phyloP scores from a whole-genome alignment of 2,888 invertebrate species.

The Erannis defoliaria region DNA sequence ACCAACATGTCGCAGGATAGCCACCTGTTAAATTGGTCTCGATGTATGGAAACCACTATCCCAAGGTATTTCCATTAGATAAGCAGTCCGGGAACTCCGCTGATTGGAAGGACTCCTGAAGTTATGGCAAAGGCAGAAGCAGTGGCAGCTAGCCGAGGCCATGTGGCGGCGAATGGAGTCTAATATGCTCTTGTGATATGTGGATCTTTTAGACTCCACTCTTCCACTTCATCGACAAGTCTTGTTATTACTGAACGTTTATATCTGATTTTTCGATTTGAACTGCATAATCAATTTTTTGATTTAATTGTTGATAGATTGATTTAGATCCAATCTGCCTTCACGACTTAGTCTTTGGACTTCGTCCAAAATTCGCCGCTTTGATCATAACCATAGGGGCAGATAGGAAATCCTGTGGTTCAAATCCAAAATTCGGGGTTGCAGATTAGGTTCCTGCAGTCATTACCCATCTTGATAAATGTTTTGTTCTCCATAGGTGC shows the following conservation, averaged over 20 bases:
- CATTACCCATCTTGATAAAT: conserved; percentile 5
- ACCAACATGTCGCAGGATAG: too few relatives aligned
- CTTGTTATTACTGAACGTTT: background rate
- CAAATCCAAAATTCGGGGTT: background rate
- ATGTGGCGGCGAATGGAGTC: background rate
- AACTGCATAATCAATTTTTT: too few relatives aligned
- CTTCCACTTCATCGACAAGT: background rate
- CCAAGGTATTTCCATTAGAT: background rate
- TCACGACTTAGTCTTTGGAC: background rate
- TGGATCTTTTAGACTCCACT: background rate
- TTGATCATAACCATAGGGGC: too few relatives aligned
- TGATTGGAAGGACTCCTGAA: background rate
- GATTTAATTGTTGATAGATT: too few relatives aligned
- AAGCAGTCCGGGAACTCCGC: background rate
- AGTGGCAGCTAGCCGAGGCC: conserved; percentile 5
- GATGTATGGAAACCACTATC: too few relatives aligned
- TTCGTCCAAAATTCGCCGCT: too few relatives aligned
- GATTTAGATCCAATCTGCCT: background rate
- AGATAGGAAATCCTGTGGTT: background rate
- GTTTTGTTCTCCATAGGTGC: conserved; percentile 69
- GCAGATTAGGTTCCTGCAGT: background rate
- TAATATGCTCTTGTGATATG: background rate
- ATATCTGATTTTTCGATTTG: background rate
- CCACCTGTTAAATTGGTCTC: too few relatives aligned
- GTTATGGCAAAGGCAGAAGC: background rate